Conservation (phyloP, 2,113 vertebrate genomes). For the Trogon surrucura region DNA sequence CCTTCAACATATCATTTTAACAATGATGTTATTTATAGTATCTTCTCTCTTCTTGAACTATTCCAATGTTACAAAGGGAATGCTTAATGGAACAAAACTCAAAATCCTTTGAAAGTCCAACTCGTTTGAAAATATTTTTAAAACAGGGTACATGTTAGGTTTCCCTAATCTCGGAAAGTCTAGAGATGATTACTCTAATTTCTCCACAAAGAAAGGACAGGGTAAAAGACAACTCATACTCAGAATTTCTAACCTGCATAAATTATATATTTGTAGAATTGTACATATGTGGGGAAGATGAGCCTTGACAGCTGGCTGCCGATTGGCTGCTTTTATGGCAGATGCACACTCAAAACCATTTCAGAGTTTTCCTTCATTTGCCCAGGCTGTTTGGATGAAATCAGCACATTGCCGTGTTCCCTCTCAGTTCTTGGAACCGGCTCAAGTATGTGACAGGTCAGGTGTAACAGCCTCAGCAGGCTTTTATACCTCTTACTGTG, state of each 20-base stretch:
- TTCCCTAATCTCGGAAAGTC: not conserved
- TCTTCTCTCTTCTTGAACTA: not conserved
- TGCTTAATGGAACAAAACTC: not conserved
- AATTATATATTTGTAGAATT: not conserved
- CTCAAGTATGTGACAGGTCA: not conserved
- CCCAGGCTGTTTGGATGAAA: not conserved
- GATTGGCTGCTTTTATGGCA: not conserved
- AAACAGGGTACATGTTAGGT: not conserved
- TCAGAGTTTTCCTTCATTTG: not conserved
- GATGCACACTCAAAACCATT: not conserved
- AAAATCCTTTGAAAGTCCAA: not conserved
- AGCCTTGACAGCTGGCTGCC: not conserved
- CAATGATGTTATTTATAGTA: not conserved
- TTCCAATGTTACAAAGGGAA: not conserved
- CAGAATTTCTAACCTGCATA: not conserved
- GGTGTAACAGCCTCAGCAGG: not conserved
- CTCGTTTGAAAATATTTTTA: not conserved
- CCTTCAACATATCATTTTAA: not conserved
- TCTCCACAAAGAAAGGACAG: not conserved
- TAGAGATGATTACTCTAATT: not conserved
- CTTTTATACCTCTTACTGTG: accelerated
- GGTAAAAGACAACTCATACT: not conserved
- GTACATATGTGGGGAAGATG: not conserved
- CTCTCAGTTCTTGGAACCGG: not conserved
- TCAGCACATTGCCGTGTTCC: not conserved